Evolutionary conservation across 2,113 vertebrate genomes (phyloP).

Genomic region (Cichladusa arquata): DNA sequence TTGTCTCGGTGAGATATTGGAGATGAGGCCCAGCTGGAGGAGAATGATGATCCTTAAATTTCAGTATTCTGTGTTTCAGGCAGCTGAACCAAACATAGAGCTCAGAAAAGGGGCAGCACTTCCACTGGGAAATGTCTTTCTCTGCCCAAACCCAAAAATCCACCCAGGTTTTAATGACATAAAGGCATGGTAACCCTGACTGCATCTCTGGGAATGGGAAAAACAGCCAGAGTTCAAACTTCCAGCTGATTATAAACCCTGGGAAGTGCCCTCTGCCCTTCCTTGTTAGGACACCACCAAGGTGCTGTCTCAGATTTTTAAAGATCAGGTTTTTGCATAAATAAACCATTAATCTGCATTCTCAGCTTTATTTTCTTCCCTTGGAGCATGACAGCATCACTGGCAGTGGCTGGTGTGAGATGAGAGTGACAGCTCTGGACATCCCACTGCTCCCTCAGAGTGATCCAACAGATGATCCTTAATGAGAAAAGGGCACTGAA

Average conservation of each 20-base stretch:
- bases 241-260: background rate
- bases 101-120: background rate
- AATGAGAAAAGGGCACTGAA: background rate
- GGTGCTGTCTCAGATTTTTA: background rate
- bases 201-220: background rate
- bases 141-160: background rate
- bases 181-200: background rate
- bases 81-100: background rate
- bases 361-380: background rate
- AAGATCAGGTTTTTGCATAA: background rate
- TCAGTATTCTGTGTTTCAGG: accelerated
- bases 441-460: background rate
- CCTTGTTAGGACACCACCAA: background rate
- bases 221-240: background rate
- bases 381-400: background rate
- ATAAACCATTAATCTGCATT: background rate
- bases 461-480: background rate
- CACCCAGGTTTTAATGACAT: background rate
- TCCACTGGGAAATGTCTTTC: background rate
- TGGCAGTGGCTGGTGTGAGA: background rate
- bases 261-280: background rate
- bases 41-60: background rate
- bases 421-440: background rate
- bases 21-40: background rate
- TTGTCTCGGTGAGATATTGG: background rate